Conservation (phyloP, 2,797 vertebrate species). For the Astyanax mexicanus region DNA sequence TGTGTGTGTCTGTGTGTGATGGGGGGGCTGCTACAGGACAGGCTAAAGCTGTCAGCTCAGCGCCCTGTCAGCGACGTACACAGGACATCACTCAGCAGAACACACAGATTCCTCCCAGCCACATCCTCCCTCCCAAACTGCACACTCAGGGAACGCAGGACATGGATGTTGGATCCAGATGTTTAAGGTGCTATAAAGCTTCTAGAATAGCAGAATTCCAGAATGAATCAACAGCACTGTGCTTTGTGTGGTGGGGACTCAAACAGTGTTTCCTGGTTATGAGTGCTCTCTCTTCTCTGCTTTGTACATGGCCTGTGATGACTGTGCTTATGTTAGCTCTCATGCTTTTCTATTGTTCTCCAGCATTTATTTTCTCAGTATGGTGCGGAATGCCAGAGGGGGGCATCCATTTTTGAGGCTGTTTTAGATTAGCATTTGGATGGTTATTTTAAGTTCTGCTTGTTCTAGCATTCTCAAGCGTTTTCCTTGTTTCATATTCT, state of each 20-base stretch:
- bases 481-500: conserved; percentile 49
- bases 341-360: conserved; percentile 53
- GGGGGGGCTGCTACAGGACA: conserved; percentile 23
- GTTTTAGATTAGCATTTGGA: conserved; percentile 54
- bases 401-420: conserved; percentile 46
- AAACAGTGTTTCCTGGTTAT: no score
- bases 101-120: conserved; percentile 68
- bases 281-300: neutral
- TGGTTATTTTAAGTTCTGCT: conserved; percentile 49
- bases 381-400: conserved; percentile 42
- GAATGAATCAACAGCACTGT: neutral
- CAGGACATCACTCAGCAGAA: conserved; percentile 75
- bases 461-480: conserved; percentile 42
- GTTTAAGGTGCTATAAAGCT: neutral
- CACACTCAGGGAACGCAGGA: neutral
- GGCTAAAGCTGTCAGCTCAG: conserved; percentile 49
- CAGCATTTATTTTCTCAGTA: conserved; percentile 51
- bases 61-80: conserved; percentile 51
- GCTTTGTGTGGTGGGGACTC: neutral
- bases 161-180: no score
- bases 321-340: conserved; percentile 21
- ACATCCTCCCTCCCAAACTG: conserved; percentile 72
- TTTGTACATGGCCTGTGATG: neutral
- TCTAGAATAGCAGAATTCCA: neutral
- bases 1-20: neutral